Evolutionary conservation across 1,140 invertebrate species (phyloP), one percentile per base, ranked within the genome.

Genomic region (Eumeta japonica): DNA sequence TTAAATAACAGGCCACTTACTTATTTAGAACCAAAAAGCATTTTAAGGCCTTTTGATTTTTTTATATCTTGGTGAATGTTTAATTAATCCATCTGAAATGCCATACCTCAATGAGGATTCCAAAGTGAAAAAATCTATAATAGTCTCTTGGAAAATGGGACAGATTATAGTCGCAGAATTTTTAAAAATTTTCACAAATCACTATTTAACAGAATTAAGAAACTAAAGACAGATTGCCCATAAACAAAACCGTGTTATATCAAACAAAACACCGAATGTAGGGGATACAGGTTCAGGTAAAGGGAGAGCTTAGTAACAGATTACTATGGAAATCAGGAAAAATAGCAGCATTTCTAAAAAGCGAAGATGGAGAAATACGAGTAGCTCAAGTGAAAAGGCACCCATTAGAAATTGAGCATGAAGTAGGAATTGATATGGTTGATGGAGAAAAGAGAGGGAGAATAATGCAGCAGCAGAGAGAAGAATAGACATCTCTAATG

Each of bases 281-380:
- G 39, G 39, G 2, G 33, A 41, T 28, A n/a, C 33, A n/a, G 3
- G 41, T 42, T 2, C 35, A 42, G 15, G 28, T 37, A 9, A 35
- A 28, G 10, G 32, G 13, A 10, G 29, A 36, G 2, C n/a, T 14
- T 16, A 27, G 16, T 10, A 32, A 36, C n/a, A 17, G 41, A 33
- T 11, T 13, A 3, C 9, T 10, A 7, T 42, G 35, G 41, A 42
- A 37, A 17, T 28, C 33, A 5, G 41, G 41, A 13, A 33, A 37
- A 18, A 37, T 42, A 16, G n/a, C 10, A 1, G 5, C 9, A 10
- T 28, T 37, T 12, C 9, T 32, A 4, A 9, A 37, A 18, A 28
- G 41, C 5, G 10, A 2, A 1, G 41, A 42, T 37, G 30, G 24
- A 2, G 14, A 37, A 28, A n/a, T 2, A 9, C 28, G 41, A 37